Evolutionary conservation across 2,888 invertebrate species (phyloP), one percentile per base, ranked within the genome.

Genomic region (Leptarthrus brevirostris): DNA sequence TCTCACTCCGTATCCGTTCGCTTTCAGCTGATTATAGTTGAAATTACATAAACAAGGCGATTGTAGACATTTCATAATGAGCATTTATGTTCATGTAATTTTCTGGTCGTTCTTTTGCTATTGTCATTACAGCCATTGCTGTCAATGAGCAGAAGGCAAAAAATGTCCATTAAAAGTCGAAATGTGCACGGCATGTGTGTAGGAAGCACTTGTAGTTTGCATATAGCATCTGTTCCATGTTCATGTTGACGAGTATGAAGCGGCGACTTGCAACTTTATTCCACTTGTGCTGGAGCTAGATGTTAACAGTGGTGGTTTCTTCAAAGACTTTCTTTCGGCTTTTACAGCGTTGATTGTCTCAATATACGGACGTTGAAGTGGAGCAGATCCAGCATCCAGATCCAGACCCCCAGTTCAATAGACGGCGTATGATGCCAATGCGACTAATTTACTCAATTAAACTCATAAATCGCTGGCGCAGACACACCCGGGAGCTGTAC

Each of bases 401-500:
- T 8, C 4, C 30, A 30, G 30, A 44, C 14, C 54, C 61, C 61
- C 64, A 26, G 64, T 64, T 64, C 64, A 64, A 64, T 64, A 64
- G 36, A 64, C 64, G n/a, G 36, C 36, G 24, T 24, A 64, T 64
- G 64, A 64, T 44, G 64, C 64, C 44, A 44, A 44, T 40, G 64
- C 64, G 44, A 64, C 64, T 64, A 64, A 64, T 64, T 64, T 64
- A 16, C 24, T 64, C 64, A 64, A 64, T 64, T 64, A 47, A 64
- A 24, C 64, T 47, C 44, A 24, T 64, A 64, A 64, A 64, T 64
- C 64, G 64, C n/a, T 64, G 64, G 64, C 64, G 64, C 64, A 64
- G 64, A 14, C 64, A 64, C 44, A 64, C 64, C 64, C 64, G 36
- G 47, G 64, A 20, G 44, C 16, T 24, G 64, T 44, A 24, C 64